phyloP scores from a whole-genome alignment of 2,113 vertebrate genomes.

The Hyperopisus bebe region DNA sequence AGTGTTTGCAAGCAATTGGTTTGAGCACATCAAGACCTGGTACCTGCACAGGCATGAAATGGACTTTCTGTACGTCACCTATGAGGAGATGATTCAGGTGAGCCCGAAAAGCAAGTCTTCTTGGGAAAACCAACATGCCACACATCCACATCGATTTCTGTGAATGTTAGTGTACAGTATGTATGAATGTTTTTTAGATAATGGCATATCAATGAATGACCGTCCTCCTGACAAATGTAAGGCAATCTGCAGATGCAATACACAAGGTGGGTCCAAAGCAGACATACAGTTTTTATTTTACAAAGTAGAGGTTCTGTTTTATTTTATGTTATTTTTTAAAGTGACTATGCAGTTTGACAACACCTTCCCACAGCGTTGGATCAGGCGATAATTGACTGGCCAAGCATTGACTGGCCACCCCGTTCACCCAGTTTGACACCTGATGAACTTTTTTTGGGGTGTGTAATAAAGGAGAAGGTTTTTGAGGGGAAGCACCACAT shows the following conservation, averaged over 20 bases:
- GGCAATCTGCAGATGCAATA: background rate
- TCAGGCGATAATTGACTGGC: too few relatives aligned
- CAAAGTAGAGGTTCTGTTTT: too few relatives aligned
- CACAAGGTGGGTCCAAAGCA: background rate
- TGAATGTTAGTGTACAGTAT: background rate
- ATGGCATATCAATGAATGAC: background rate
- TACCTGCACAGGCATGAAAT: slow-evolving; percentile 45
- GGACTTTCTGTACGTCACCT: slow-evolving; percentile 51
- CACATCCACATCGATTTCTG: background rate
- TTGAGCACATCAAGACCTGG: slow-evolving; percentile 54
- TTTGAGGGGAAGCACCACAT: too few relatives aligned
- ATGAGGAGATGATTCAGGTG: slow-evolving; percentile 56
- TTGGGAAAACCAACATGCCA: background rate
- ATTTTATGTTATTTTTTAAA: too few relatives aligned
- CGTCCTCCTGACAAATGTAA: background rate
- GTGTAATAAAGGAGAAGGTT: too few relatives aligned
- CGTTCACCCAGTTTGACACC: too few relatives aligned
- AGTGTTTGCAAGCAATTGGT: slow-evolving; percentile 52
- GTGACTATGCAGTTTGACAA: too few relatives aligned
- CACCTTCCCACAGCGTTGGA: too few relatives aligned
- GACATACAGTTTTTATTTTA: too few relatives aligned
- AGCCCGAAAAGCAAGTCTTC: background rate
- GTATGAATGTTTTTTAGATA: background rate
- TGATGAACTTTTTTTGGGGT: too few relatives aligned
- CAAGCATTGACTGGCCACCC: too few relatives aligned